phyloP scores from a whole-genome alignment of 1,140 invertebrate species.

The Cotesia glomerata region DNA sequence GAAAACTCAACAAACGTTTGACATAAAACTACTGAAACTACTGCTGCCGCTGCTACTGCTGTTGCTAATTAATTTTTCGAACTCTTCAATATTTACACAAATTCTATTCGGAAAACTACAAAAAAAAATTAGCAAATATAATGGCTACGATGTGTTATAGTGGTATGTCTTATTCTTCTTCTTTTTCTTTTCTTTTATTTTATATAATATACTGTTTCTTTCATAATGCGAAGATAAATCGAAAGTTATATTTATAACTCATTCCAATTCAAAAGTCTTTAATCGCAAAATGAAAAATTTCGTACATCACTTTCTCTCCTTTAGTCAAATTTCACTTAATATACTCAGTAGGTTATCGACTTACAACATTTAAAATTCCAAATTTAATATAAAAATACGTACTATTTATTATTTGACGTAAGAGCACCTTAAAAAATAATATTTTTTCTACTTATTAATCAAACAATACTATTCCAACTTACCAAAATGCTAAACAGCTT shows the following conservation, averaged over 20 bases:
- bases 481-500: too few species aligned
- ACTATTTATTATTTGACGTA: too few species aligned
- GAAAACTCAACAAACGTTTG: too few species aligned
- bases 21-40: background rate
- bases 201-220: background rate
- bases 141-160: slow-evolving; percentile 56
- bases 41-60: too few species aligned
- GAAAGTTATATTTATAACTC: background rate
- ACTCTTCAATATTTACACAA: background rate
- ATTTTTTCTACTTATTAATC: too few species aligned
- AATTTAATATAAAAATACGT: too few species aligned
- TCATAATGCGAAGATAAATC: too few species aligned
- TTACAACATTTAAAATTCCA: too few species aligned
- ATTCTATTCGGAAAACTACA: slow-evolving; percentile 4
- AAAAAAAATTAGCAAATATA: slow-evolving; percentile 30
- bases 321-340: too few species aligned
- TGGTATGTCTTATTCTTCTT: slow-evolving; percentile 35
- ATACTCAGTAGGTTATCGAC: too few species aligned
- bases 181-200: background rate
- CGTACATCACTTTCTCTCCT: background rate
- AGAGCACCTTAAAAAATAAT: too few species aligned
- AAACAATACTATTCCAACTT: too few species aligned
- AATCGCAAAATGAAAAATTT: background rate
- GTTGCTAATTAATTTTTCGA: background rate
- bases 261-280: background rate